Conservation (phyloP, 2,888 invertebrate genomes). For the Drosophila glabriapex region DNA sequence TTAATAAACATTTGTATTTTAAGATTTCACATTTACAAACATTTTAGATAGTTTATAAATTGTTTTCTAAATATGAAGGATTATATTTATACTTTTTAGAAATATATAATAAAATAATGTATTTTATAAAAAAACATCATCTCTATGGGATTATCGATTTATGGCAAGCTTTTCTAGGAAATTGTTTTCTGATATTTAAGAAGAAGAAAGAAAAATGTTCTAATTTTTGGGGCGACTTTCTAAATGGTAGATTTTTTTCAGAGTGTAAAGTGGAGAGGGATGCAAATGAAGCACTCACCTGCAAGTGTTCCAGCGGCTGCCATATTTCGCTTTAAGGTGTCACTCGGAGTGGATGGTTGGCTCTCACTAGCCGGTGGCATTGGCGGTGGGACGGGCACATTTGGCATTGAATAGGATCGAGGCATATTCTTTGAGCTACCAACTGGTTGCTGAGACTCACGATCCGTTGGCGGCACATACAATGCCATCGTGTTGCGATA, state of each 20-base stretch:
- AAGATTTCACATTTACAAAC: neutral
- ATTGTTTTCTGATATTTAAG: neutral
- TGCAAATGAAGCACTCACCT: conserved; percentile 46
- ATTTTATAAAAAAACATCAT: neutral
- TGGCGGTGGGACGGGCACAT: conserved; percentile 86
- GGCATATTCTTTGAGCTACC: conserved; percentile 63
- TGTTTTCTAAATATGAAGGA: neutral
- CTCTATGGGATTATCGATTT: neutral
- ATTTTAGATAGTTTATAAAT: neutral
- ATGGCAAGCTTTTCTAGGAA: neutral
- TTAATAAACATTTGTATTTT: neutral
- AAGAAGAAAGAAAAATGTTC: neutral
- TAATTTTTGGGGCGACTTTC: neutral
- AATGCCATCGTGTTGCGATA: conserved; percentile 71
- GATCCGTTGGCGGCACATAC: conserved; percentile 61
- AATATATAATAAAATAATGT: neutral
- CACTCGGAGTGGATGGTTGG: conserved; percentile 74
- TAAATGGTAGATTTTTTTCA: neutral
- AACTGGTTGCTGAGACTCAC: conserved; percentile 64
- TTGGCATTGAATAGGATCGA: conserved; percentile 82
- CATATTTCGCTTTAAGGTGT: conserved; percentile 78
- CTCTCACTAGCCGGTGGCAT: conserved; percentile 84
- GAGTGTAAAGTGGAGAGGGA: too few relatives aligned
- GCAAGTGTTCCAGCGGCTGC: conserved; percentile 77
- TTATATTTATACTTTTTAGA: neutral